phyloP scores from a whole-genome alignment of 2,888 invertebrate species.

The Empis stercorea region DNA sequence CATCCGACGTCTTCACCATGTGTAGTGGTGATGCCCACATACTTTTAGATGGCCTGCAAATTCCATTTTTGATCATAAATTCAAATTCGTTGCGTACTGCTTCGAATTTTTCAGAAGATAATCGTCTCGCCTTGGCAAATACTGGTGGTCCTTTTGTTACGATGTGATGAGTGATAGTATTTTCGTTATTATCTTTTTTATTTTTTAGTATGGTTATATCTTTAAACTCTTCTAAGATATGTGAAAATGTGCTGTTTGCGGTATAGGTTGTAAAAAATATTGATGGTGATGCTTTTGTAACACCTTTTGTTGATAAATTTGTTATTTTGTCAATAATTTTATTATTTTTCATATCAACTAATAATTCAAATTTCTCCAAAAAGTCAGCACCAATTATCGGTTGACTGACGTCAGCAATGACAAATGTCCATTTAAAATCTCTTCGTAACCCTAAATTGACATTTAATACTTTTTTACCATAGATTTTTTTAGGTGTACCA shows the following conservation, averaged over 20 bases:
- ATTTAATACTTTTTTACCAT: constrained; percentile 8
- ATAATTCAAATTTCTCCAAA: constrained; percentile 7
- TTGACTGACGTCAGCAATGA: constrained; percentile 15
- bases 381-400: constrained; percentile 9
- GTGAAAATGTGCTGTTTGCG: background rate
- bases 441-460: constrained; percentile 15
- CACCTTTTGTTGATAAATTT: too few relatives aligned
- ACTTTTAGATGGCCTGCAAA: constrained; percentile 10
- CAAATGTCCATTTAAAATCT: constrained; percentile 15
- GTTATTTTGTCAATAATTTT: constrained; percentile 5
- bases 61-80: constrained; percentile 2
- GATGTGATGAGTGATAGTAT: constrained; percentile 9
- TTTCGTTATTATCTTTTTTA: background rate
- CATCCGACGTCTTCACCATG: constrained; percentile 10
- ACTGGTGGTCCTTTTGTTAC: constrained; percentile 10
- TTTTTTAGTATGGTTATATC: constrained; percentile 1
- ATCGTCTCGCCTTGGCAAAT: constrained; percentile 6
- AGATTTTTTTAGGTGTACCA: constrained; percentile 10
- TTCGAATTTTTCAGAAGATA: constrained; percentile 6
- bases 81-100: constrained; percentile 12
- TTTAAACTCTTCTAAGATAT: too few relatives aligned
- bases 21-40: constrained; percentile 12
- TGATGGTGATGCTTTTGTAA: too few relatives aligned
- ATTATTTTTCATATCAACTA: constrained; percentile 8
- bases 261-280: constrained; percentile 4